Evolutionary conservation across 2,797 vertebrate genomes (phyloP).

Genomic region (Macropodus opercularis): DNA sequence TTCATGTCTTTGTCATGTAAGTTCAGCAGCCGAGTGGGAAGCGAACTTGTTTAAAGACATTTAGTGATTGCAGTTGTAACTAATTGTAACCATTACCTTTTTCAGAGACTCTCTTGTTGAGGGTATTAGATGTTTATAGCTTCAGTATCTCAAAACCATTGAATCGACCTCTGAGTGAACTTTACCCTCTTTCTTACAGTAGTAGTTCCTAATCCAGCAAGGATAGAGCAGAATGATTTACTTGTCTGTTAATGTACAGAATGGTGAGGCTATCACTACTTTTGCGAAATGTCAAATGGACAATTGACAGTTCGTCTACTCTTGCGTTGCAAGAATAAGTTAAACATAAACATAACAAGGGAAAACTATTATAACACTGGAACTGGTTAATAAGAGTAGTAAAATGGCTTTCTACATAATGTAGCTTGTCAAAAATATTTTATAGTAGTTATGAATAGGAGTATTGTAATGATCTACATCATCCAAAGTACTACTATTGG

Average conservation of each 20-base stretch:
- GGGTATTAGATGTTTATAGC: constrained; percentile 45
- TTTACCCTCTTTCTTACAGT: not conserved
- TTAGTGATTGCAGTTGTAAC: constrained; percentile 14
- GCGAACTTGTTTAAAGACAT: constrained; percentile 2
- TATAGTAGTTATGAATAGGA: no score
- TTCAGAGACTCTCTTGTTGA: constrained; percentile 14
- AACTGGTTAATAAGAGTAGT: not conserved
- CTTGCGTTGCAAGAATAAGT: no score
- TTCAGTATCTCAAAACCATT: constrained; percentile 26
- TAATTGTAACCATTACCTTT: constrained; percentile 12
- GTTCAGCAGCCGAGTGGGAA: not conserved
- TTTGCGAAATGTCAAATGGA: no score
- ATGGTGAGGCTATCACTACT: not conserved
- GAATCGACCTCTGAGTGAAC: constrained; percentile 47
- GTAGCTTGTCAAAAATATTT: not conserved
- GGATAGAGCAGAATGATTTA: no score
- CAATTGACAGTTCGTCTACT: no score
- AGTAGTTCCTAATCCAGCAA: not conserved
- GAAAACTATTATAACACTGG: no score
- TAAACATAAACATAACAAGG: no score
- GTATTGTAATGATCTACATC: not conserved
- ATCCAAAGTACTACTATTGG: not conserved
- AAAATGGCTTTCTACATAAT: not conserved
- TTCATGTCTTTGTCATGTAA: not conserved
- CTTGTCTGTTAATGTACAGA: not conserved